Evolutionary conservation across 2,113 vertebrate genomes (phyloP).

Genomic region (Panthera leo): DNA sequence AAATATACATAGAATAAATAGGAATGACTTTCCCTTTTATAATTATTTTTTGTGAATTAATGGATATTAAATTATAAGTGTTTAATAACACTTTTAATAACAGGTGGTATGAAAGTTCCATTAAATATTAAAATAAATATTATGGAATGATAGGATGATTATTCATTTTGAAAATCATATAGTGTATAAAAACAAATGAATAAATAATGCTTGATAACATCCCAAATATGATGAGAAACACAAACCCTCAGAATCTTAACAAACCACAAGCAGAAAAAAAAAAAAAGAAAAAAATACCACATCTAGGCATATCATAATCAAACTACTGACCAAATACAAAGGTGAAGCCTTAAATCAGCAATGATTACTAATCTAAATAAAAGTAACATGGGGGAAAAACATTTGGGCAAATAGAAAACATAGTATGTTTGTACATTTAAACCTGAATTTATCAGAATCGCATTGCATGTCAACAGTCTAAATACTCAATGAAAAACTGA

Average conservation of each 20-base stretch:
- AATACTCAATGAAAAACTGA: not conserved
- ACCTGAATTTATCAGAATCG: not conserved
- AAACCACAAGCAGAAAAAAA: not conserved
- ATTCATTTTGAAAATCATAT: not conserved
- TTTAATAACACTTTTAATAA: no score
- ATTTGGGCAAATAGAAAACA: not conserved
- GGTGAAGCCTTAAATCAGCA: not conserved
- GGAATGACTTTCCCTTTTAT: not conserved
- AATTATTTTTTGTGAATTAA: not conserved
- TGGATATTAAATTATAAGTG: not conserved
- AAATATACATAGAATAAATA: not conserved
- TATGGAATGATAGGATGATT: not conserved
- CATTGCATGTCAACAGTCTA: not conserved
- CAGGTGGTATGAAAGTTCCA: not conserved
- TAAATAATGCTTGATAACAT: not conserved
- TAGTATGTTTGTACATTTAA: not conserved
- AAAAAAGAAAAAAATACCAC: not conserved
- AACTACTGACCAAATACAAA: not conserved
- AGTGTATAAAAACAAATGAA: not conserved
- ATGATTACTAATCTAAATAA: not conserved
- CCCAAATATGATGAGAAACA: not conserved
- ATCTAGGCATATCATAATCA: not conserved
- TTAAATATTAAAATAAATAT: not conserved
- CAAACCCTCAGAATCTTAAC: not conserved
- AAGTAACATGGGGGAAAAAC: not conserved